Evolutionary conservation across 2,888 invertebrate species (phyloP), one percentile per base, ranked within the genome.

Genomic region (Agonopterix alstromeriana): DNA sequence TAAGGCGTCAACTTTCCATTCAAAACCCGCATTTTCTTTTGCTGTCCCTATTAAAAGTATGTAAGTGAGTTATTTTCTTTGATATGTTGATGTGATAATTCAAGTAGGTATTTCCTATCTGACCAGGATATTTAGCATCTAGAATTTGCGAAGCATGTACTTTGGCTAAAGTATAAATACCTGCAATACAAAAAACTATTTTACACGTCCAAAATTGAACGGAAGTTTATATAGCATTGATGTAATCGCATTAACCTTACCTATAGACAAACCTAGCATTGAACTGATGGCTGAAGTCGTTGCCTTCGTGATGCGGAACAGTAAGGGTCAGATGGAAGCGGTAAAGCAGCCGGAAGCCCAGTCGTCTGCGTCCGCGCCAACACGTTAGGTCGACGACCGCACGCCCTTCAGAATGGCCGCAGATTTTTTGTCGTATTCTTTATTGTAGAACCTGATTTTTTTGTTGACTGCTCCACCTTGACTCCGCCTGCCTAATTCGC

Each of bases 331-430:
- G 53, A 58, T 64, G 64, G 65, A 67, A 69, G 69, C 65, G 67
- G 67, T 52, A 65, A 58, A 50, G 58, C 58, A 27, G 27, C 27
- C 27, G 56, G 59, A 55, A 51, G 49, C 53, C n/a, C 40, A 11
- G 47, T 42, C 53, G 56, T 50, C 51, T 47, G 45, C 46, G 52
- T 58, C 48, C 50, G 52, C 58, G 54, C 17, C 17, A 4, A 17
- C 17, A 27, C 27, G 27, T 5, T 3, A 5, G 76, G 73, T 72
- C 74, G 69, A 55, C 68, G 75, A 72, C 70, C 73, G 68, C 61
- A 52, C 53, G 61, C 64, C 67, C 65, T 67, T 70, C 63, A 63
- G 55, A 35, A 27, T 40, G 14, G 42, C 11, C 45, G 38, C 51
- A 10, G 50, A n/a, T 51, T 60, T 61, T 60, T 60, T 62, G 60